A percentile compares a stretch with the other conserved stretches of the same genome.
Evolutionary conservation across 2,888 invertebrate genomes (phyloP).

Genomic region (Limnephilus marmoratus): DNA sequence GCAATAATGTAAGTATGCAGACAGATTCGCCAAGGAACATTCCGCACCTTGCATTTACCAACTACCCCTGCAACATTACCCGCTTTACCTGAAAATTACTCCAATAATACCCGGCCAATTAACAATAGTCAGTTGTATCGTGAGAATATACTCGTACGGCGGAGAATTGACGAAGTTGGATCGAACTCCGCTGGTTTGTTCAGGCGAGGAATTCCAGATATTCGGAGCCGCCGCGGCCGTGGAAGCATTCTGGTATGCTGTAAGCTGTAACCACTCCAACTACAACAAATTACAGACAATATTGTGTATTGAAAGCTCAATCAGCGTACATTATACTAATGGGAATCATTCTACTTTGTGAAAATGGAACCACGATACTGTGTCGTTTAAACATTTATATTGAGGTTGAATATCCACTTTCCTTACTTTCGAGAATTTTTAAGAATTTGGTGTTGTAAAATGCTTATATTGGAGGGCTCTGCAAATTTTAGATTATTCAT

Average conservation of each 20-base stretch:
- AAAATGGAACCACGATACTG: background rate
- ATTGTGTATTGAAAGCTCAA: background rate
- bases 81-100: constrained; percentile 36
- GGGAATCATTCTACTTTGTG: background rate
- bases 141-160: background rate
- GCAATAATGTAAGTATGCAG: constrained; percentile 16
- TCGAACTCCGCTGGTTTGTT: background rate
- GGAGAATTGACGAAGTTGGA: background rate
- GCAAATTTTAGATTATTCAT: too few relatives aligned
- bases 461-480: too few relatives aligned
- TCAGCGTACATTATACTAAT: background rate
- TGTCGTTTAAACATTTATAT: too few relatives aligned
- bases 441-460: too few relatives aligned
- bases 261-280: background rate
- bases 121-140: constrained; percentile 28
- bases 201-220: background rate
- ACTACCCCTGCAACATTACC: constrained; percentile 27
- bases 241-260: too few relatives aligned
- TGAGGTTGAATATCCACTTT: too few relatives aligned
- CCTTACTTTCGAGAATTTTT: too few relatives aligned
- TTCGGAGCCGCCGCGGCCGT: background rate
- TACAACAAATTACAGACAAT: background rate
- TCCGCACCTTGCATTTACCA: constrained; percentile 38
- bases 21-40: constrained; percentile 32
- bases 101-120: constrained; percentile 32